Evolutionary conservation across 2,113 vertebrate species (phyloP).

Genomic region (Mionectes macconnelli): DNA sequence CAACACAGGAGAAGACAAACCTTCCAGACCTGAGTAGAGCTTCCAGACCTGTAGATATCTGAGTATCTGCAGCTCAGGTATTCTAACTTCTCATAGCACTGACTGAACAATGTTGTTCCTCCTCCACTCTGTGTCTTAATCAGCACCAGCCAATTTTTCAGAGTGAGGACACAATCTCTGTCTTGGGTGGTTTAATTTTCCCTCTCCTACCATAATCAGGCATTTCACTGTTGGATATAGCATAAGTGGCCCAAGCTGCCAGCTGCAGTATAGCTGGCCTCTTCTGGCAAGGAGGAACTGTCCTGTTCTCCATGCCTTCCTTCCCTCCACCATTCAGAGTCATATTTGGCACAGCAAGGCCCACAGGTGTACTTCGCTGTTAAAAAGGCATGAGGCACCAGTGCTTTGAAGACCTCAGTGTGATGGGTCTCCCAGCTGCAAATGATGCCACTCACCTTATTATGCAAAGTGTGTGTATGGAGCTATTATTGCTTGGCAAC

Average conservation of each 20-base stretch:
- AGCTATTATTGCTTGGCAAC: neutral
- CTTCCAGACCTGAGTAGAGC: neutral
- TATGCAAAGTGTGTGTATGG: neutral
- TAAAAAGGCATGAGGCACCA: neutral
- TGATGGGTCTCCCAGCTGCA: neutral
- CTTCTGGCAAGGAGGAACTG: neutral
- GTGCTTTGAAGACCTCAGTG: neutral
- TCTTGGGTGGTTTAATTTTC: neutral
- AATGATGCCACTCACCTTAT: neutral
- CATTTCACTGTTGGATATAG: neutral
- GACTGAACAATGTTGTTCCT: neutral
- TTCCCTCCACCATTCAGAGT: neutral
- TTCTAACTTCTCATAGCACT: constrained; percentile 17
- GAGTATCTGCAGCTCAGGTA: neutral
- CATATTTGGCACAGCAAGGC: neutral
- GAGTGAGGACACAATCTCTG: neutral
- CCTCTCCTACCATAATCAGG: neutral
- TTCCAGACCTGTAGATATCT: neutral
- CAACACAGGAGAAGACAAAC: neutral
- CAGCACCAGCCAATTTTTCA: neutral
- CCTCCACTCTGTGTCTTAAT: neutral
- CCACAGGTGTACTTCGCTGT: neutral
- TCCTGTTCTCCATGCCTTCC: neutral
- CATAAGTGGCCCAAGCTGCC: neutral
- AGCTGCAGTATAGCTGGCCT: constrained; percentile 3